Evolutionary conservation across 2,797 vertebrate genomes (phyloP), one percentile per base, ranked within the genome.

Genomic region (Pampus argenteus): DNA sequence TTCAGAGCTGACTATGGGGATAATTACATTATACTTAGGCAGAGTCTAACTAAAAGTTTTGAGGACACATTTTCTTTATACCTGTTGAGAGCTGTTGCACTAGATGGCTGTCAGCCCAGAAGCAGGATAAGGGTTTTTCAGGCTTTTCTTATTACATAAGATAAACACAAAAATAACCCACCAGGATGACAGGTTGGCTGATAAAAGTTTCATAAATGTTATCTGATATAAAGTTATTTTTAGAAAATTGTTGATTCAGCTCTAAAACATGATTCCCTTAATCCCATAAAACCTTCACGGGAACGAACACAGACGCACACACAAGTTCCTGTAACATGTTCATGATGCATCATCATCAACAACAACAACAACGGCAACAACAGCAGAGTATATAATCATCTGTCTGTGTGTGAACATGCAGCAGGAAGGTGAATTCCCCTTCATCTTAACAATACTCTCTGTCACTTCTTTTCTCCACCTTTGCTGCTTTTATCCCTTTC

Each of bases 201-300:
- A 86, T 90, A 10, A 84, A 90, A 76, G 3, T 86, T 88, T 90
- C 23, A 89, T 85, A 64, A 77, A 79, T 18, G 1, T 34, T 42
- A 73, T 65, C 48, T 50, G 59, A 76, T 66, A 68, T 70, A 25
- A 75, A 71, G 63, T 49, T 80, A 76, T 83, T 83, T 83, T 81
- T 84, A 78, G 61, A 79, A 66, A 69, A 44, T 20, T 70, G 73
- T 74, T 64, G 72, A 82, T 76, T 83, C 54, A 49, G 66, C 52
- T 49, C 31, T 49, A 13, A 76, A 45, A 57, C 63, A 5, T 60
- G 20, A 48, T 22, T 52, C 22, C 10, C 10, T 26, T 22, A 25
- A 13, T 48, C 31, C 7, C 23, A 20, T 51, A 26, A 66, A 47
- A 65, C 8, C 20, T 36, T 15, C 61, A 56, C 56, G 61, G 17